Base-by-base conservation (phyloP, 2,888 invertebrate species). In the Baccha elongata region DNA sequence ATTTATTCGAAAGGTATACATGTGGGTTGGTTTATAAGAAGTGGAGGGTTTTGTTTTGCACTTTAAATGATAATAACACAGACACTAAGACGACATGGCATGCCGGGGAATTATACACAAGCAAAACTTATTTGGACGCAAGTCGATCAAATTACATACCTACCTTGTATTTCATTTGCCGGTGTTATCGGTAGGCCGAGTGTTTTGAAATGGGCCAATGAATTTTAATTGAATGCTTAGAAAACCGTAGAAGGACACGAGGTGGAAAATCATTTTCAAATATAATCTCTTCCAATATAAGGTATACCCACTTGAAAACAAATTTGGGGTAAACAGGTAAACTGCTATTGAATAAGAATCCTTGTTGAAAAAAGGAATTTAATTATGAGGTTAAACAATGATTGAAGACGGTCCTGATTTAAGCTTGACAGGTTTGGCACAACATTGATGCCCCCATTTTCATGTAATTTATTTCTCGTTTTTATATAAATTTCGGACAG, bases 241-340 rank as follows among this genome's bases (percentile, higher is more conserved):
- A 52, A n/a, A 26, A 3, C 13, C 17, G 32, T 23, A 6, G 37
- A 23, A 50, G 26, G 37, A 26, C 37, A 37, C 37, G 48, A 19
- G 23, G 48, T 60, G 26, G 42, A 40, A 42, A 60, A 42, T n/a
- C 32, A 50, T 42, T 71, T 71, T 71, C 60, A 50, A 71, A 60
- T 71, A 71, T 71, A 71, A 71, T 71, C 50, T 26, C 13, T 26
- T 23, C 19, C 37, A 55, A 37, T 3, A 23, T 23, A 69, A 15
- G n/a, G n/a, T n/a, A n/a, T n/a, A n/a, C n/a, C n/a, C 21, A 26
- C 19, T 40, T 32, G 15, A 55, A 68, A 23, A n/a, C n/a, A n/a
- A n/a, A n/a, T n/a, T 11, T 8, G 13, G 21, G 19, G 21, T n/a
- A 35, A 35, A 53, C 7, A 53, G n/a, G 17, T 53, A 4, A 53